These are phyloP conservation scores for Semotilus atromaculatus DNA, from an alignment of 2,797 vertebrate species.

Conservation along the genomic window DNA sequence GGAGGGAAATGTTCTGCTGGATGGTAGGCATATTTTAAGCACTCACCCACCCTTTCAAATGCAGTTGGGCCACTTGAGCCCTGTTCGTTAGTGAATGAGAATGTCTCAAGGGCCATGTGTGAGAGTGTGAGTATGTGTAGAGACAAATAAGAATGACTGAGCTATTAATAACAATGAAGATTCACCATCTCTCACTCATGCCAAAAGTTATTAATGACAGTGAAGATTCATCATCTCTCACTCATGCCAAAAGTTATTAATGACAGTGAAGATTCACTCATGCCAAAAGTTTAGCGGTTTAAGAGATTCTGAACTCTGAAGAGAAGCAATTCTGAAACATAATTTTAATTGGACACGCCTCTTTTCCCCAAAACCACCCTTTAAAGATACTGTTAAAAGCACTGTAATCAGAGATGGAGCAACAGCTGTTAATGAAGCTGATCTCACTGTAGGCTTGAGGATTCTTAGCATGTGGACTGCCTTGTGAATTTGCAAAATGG, in stretches of 20 bases:
- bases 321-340: not conserved
- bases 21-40: constrained; percentile 48
- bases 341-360: not conserved
- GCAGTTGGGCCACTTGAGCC: not conserved
- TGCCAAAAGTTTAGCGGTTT: not conserved
- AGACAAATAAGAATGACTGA: not conserved
- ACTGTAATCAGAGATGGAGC: not conserved
- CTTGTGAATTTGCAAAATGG: not conserved
- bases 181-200: not conserved
- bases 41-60: constrained; percentile 23
- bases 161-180: not conserved
- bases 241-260: too few species aligned
- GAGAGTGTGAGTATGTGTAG: not conserved
- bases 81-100: constrained; percentile 24
- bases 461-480: not conserved
- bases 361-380: not conserved
- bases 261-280: not conserved
- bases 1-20: constrained; percentile 44
- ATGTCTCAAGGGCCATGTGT: not conserved
- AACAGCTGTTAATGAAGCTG: constrained; percentile 4
- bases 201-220: too few species aligned
- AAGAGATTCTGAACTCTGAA: not conserved
- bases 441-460: not conserved
- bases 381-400: not conserved
- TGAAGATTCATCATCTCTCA: too few species aligned